phyloP scores from a whole-genome alignment of 2,797 vertebrate genomes.

The Malacoraja senta region DNA sequence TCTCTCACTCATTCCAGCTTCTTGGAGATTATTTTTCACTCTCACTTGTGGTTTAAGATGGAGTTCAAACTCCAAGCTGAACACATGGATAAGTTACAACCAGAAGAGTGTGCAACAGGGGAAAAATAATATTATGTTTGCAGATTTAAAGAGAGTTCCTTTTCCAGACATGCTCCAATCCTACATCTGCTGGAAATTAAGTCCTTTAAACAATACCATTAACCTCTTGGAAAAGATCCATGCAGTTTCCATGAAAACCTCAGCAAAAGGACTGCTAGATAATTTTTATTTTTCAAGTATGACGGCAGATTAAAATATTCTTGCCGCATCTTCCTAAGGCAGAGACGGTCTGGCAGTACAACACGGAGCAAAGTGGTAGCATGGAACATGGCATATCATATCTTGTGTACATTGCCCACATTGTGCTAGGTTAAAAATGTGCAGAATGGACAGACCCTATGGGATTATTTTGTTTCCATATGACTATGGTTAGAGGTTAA shows the following conservation, averaged over 20 bases:
- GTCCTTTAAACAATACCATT: constrained; percentile 17
- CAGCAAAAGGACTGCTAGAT: neutral
- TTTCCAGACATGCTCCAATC: neutral
- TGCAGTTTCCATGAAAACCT: constrained; percentile 16
- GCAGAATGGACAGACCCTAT: neutral
- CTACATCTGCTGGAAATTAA: constrained; percentile 38
- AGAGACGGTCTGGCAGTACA: neutral
- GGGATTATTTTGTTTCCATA: neutral
- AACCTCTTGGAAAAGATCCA: constrained; percentile 30
- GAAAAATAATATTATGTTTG: constrained; percentile 24
- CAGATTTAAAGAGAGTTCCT: constrained; percentile 1
- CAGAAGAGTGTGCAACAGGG: neutral
- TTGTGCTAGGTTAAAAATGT: neutral
- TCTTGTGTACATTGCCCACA: neutral
- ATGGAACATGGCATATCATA: neutral
- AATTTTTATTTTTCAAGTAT: constrained; percentile 15
- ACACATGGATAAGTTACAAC: neutral
- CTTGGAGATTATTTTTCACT: neutral
- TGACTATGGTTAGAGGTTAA: neutral
- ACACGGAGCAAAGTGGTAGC: neutral
- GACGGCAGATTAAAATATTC: neutral
- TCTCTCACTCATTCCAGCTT: neutral
- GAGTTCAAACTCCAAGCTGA: neutral
- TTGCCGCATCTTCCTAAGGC: neutral
- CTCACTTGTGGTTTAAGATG: neutral